Base-by-base conservation (phyloP, 2,888 invertebrate genomes). In the Synergus japonicus region DNA sequence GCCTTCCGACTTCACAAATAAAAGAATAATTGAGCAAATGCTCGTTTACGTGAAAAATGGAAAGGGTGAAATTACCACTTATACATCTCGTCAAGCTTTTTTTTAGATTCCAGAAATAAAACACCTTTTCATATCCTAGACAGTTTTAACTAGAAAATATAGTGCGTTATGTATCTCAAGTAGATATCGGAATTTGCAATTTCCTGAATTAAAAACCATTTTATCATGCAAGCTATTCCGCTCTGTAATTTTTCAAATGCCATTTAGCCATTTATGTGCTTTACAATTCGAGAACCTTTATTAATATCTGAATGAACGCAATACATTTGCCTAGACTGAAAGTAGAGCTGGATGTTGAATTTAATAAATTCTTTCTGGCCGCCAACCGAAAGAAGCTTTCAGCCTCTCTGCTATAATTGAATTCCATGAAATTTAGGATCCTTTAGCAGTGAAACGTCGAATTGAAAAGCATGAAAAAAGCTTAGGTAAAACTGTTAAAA, bases 361-460 rank as follows among this genome's bases (percentile, higher is more conserved):
- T 73, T 73, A 58, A 73, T 73, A 73, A 73, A 73, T 73, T 73
- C 54, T 73, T 73, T 73, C 54, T 73, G 37, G 41, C 2, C 18
- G 7, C 63, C 29, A 63, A 63, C 63, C 63, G 63, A 73, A 37
- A 54, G 73, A 73, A 54, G 73, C 73, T 58, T 73, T 73, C 73
- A 73, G 49, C 54, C 37, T 58, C 54, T 73, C 54, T 54, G 37
- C 54, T 37, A 73, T 73, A 58, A 73, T 73, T 73, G 73, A 73
- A 73, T 73, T 73, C 73, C 54, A 54, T 37, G 10, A 73, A 73
- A 73, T 73, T 54, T 54, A 73, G 73, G 54, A 73, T 73, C 54
- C 54, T 73, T 54, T n/a, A 41, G 54, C 12, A 54, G 54, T 13
- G 49, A 29, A 54, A 44, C n/a, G 49, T 73, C 37, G 41, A 73